These are phyloP conservation scores for Campylorhamphus procurvoides DNA, from an alignment of 2,113 vertebrate species.

Conservation along the genomic window DNA sequence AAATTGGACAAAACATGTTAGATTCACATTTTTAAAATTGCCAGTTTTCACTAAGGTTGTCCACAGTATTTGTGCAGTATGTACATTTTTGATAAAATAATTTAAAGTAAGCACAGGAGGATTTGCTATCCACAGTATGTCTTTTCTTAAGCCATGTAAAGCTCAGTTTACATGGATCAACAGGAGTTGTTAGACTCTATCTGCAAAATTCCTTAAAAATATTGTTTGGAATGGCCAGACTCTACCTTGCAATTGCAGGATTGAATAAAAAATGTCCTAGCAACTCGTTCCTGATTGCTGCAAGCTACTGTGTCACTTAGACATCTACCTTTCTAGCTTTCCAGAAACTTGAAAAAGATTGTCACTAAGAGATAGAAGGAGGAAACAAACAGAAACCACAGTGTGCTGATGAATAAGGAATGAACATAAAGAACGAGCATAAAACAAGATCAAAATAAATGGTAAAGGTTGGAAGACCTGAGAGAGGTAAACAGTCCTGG, in stretches of 20 bases:
- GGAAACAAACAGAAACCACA: neutral
- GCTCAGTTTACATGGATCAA: neutral
- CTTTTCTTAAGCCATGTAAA: neutral
- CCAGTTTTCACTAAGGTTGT: neutral
- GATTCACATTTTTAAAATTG: neutral
- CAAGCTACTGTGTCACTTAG: neutral
- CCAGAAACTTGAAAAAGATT: neutral
- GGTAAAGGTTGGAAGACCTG: neutral
- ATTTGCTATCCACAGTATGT: neutral
- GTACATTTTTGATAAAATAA: neutral
- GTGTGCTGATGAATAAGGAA: neutral
- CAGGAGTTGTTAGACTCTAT: neutral
- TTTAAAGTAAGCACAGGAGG: neutral
- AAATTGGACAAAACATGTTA: neutral
- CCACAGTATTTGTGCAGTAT: neutral
- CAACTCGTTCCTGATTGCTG: neutral
- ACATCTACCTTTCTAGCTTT: neutral
- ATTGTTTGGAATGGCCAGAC: neutral
- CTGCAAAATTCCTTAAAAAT: neutral
- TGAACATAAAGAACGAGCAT: neutral
- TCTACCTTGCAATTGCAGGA: neutral
- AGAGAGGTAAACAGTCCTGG: neutral
- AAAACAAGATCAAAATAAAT: neutral
- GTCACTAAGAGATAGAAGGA: neutral
- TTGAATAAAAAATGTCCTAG: neutral